A percentile compares a stretch with the other conserved stretches of the same genome.
phyloP scores from a whole-genome alignment of 2,888 invertebrate genomes.

The Andrena marginata region DNA sequence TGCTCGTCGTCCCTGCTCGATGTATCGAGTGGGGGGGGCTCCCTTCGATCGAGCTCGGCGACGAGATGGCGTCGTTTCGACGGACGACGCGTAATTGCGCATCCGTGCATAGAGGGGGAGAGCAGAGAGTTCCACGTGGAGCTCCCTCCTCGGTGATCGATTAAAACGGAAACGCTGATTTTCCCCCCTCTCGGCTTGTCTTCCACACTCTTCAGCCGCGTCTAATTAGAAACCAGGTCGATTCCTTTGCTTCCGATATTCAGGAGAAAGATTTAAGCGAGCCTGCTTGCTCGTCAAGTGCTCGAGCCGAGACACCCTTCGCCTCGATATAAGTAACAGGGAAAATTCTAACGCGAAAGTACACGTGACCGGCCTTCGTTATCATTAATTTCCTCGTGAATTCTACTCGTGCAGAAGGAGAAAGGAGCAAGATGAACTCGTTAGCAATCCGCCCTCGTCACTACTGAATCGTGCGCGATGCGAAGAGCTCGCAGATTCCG shows the following conservation, averaged over 20 bases:
- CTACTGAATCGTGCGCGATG: neutral
- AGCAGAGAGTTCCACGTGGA: conserved; percentile 42
- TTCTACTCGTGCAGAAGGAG: no score
- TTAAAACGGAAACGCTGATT: neutral
- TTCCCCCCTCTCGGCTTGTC: neutral
- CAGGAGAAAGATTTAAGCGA: neutral
- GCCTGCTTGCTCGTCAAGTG: no score
- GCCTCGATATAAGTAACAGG: no score
- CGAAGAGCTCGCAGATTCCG: neutral
- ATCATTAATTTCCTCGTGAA: no score
- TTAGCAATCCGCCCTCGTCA: no score
- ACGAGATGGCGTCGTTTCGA: conserved; percentile 48
- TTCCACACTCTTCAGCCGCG: no score
- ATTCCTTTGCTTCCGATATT: neutral
- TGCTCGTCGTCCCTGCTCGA: conserved; percentile 24
- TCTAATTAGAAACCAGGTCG: no score
- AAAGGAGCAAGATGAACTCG: no score
- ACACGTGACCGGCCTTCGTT: no score
- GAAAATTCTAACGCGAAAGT: no score
- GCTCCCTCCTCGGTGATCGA: conserved; percentile 34
- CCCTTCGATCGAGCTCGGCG: conserved; percentile 45
- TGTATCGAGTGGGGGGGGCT: conserved; percentile 44
- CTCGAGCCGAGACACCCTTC: no score
- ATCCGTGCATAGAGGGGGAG: conserved; percentile 45
- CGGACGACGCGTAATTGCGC: conserved; percentile 55